Evolutionary conservation across 2,113 vertebrate genomes (phyloP), one percentile per base, ranked within the genome.

Genomic region (Heterocephalus glaber): DNA sequence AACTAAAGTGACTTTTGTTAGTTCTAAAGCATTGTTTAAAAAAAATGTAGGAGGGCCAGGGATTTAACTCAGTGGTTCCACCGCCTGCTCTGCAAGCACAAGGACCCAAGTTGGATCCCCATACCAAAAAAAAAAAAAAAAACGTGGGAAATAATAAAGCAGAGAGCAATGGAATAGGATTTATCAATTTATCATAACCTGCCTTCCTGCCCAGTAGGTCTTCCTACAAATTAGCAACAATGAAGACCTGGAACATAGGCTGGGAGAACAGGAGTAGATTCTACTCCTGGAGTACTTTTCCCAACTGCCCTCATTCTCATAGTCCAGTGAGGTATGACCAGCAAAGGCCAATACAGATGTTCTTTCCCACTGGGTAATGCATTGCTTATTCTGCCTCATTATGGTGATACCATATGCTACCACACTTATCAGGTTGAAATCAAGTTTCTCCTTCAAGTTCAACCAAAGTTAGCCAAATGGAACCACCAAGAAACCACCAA

Each of bases 121-220:
- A n/a, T n/a, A n/a, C n/a, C n/a, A 56, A 56, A 19, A 11, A 66
- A 28, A n/a, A 91, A 41, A 65, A 33, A 49, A 89, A 41, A 16
- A 47, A 20, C 66, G 7, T 14, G 33, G 24, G 17, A 76, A 76
- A 61, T 1, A 47, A 35, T 10, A 56, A 61, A 41, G 28, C 65
- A 94, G 49, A 63, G 49, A 52, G 12, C n/a, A n/a, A 33, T 38
- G 52, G 19, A 35, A 14, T 16, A 47, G 17, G 16, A n/a, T 52
- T 83, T 35, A 49, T 28, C 6, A 10, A n/a, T 52, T 83, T 35
- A 49, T 28, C 6, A 10, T 14, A 60, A 44, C 3, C 22, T 19
- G 1, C 17, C 41, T 68, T 24, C 13, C 0, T 35, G 7, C 56
- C 4, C 19, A 7, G 22, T 7, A 26, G 0, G 0, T 13, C 20